Evolutionary conservation across 1,140 invertebrate species (phyloP).

Genomic region (Ostrea denselamellosa): DNA sequence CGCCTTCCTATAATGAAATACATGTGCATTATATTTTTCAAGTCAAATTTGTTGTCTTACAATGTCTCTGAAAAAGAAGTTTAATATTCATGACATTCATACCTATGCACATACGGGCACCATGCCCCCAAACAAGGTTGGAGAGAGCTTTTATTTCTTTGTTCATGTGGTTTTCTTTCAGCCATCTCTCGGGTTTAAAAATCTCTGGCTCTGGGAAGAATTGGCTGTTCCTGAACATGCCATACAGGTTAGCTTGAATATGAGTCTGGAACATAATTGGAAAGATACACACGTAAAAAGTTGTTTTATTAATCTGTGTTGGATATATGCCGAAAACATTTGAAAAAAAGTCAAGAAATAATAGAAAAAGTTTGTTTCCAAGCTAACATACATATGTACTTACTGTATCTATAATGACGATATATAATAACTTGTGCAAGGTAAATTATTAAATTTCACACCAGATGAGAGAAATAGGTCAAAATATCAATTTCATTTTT

Average conservation of each 20-base stretch:
- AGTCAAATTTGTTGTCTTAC: background rate
- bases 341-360: no score
- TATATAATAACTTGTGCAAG: no score
- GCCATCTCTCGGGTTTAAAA: conserved; percentile 85
- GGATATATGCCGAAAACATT: no score
- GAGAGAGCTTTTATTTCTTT: conserved; percentile 89
- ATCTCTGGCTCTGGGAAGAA: conserved; percentile 85
- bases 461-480: background rate
- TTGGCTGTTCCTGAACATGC: conserved; percentile 76
- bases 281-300: no score
- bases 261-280: conserved; percentile 84
- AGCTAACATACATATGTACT: no score
- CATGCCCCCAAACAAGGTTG: conserved; percentile 90
- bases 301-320: no score
- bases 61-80: background rate
- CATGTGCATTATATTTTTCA: background rate
- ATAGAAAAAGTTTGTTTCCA: no score
- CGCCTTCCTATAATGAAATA: conserved; percentile 71
- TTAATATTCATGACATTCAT: background rate
- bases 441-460: no score
- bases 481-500: no score
- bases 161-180: conserved; percentile 81
- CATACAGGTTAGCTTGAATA: conserved; percentile 83
- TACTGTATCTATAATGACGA: no score
- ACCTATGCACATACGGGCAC: conserved; percentile 83